Conservation (phyloP, 1,140 invertebrate species). For the Drosophila pseudoananassae region DNA sequence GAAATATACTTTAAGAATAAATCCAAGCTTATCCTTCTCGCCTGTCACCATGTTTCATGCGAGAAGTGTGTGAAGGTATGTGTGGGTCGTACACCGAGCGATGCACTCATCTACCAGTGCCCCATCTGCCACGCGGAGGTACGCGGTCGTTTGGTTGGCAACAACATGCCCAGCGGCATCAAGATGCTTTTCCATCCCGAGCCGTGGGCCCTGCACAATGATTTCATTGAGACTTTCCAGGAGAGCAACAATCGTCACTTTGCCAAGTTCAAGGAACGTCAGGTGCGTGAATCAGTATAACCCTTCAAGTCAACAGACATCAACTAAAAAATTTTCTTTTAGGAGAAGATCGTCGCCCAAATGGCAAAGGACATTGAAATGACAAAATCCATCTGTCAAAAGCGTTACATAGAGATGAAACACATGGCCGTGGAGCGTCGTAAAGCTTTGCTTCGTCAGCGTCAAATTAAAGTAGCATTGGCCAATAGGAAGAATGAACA, state of each 20-base stretch:
- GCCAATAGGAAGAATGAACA: slow-evolving; percentile 1
- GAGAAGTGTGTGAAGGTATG: slow-evolving; percentile 43
- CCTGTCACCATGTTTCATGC: slow-evolving; percentile 66
- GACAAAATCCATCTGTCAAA: slow-evolving; percentile 17
- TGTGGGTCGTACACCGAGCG: slow-evolving; percentile 38
- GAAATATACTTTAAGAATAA: slow-evolving; percentile 25
- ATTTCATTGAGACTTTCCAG: slow-evolving; percentile 46
- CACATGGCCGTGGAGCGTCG: slow-evolving; percentile 18
- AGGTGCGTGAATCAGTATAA: slow-evolving; percentile 23
- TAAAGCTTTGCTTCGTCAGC: neutral
- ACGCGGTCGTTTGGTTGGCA: slow-evolving; percentile 57
- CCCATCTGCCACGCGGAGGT: slow-evolving; percentile 44
- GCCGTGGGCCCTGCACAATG: slow-evolving; percentile 39
- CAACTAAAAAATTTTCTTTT: neutral
- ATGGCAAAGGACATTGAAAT: slow-evolving; percentile 15
- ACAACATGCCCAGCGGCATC: slow-evolving; percentile 46
- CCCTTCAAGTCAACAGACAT: no score
- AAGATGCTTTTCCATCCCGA: slow-evolving; percentile 68
- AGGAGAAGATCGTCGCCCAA: slow-evolving; percentile 11
- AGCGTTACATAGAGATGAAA: slow-evolving; percentile 1
- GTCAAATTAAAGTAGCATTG: slow-evolving; percentile 12
- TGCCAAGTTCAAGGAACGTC: slow-evolving; percentile 23
- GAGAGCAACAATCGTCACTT: slow-evolving; percentile 36
- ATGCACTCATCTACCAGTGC: slow-evolving; percentile 50
- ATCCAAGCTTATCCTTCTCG: slow-evolving; percentile 46